Evolutionary conservation across 2,888 invertebrate species (phyloP), one percentile per base, ranked within the genome.

Genomic region (Melieria omissa): DNA sequence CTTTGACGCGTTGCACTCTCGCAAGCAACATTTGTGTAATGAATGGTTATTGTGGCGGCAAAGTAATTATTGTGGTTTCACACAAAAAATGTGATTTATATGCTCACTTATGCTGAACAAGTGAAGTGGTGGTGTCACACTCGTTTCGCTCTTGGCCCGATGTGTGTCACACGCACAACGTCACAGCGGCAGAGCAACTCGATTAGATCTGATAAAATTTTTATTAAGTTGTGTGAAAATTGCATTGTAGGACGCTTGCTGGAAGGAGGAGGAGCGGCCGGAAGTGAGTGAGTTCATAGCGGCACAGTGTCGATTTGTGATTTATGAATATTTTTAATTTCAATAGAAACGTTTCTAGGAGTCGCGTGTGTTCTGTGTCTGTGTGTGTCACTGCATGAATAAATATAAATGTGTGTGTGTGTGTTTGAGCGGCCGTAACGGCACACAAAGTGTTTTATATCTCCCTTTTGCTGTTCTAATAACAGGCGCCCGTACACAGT

Each of bases 201-300:
- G 69, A 69, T 69, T 69, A 63, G 69, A 69, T 69, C 63, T 55
- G 69, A 69, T 69, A 69, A 63, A 55, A 54, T 55, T 46, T 47
- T 12, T 69, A 55, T 63, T 16, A 29, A 55, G 54, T 45, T 62
- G 14, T 49, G 47, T 49, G 9, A 42, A 29, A 29, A 29, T 29
- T 29, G 29, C 29, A 29, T 3, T 29, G 29, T 29, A 29, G 29
- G 29, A 3, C 29, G 29, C 29, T 29, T 29, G 29, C 29, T 3
- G 29, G 2, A 2, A 29, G 29, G 29, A 29, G 16, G 16, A 16
- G 29, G 29, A 29, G 29, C 29, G 29, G 29, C 29, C 29, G 1
- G 29, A 29, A 29, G 29, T 29, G 29, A 29, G 29, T 29, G 29
- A 29, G 29, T 29, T 29, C 29, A 3, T 29, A 29, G 29, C 29